Conservation (phyloP, 2,113 vertebrate genomes). For the Tyrannus savana region DNA sequence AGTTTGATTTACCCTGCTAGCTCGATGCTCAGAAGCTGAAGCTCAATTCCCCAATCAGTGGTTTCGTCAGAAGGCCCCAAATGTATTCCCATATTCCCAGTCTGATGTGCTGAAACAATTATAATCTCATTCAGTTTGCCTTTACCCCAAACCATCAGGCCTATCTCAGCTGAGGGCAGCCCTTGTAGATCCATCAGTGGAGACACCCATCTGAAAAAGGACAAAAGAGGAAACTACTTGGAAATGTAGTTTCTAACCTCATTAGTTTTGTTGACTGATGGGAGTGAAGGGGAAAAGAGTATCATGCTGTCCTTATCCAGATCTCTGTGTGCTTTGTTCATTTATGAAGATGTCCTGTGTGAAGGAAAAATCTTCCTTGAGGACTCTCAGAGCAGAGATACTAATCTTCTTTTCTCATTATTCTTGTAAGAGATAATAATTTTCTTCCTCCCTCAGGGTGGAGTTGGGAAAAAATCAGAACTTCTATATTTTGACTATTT, state of each 20-base stretch:
- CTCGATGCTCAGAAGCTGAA: not conserved
- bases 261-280: not conserved
- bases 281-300: not conserved
- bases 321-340: not conserved
- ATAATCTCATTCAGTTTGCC: not conserved
- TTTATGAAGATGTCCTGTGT: slow-evolving; percentile 46
- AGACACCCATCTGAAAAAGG: not conserved
- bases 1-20: not conserved
- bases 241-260: not conserved
- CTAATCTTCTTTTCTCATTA: slow-evolving; percentile 44
- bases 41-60: not conserved
- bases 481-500: not conserved
- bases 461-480: slow-evolving; percentile 1
- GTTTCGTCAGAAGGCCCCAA: not conserved
- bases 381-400: slow-evolving; percentile 5
- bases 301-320: not conserved
- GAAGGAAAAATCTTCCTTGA: slow-evolving; percentile 37
- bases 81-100: not conserved
- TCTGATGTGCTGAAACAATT: not conserved
- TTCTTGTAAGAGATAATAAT: slow-evolving; percentile 4
- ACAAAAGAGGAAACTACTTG: not conserved
- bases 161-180: not conserved
- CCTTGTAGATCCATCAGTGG: not conserved
- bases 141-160: not conserved
- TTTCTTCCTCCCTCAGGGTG: not conserved